These are phyloP conservation scores for Nymphalis polychloros DNA, from an alignment of 2,888 invertebrate genomes.

Conservation along the genomic window DNA sequence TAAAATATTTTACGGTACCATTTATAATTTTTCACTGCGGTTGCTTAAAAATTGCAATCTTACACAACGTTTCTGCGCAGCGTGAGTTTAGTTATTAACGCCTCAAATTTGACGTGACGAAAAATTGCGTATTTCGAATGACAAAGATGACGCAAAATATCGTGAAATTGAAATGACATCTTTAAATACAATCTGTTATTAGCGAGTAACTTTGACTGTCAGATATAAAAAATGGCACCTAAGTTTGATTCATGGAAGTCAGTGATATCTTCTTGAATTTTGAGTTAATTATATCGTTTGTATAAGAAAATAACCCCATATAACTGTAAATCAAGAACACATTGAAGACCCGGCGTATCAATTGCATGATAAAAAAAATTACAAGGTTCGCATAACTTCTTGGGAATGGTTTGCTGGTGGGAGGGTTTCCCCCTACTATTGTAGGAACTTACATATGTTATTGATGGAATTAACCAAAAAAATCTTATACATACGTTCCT, in stretches of 20 bases:
- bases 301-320: too few relatives aligned
- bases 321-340: too few relatives aligned
- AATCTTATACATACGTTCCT: too few relatives aligned
- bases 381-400: too few relatives aligned
- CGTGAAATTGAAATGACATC: slow-evolving; percentile 15
- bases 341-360: not conserved
- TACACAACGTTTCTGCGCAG: slow-evolving; percentile 20
- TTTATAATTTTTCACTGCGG: not conserved
- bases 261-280: not conserved
- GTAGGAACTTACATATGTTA: too few relatives aligned
- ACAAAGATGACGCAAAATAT: slow-evolving; percentile 18
- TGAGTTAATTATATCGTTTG: too few relatives aligned
- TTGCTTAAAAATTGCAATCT: slow-evolving; percentile 18
- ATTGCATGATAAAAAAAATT: not conserved
- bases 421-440: too few relatives aligned
- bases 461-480: too few relatives aligned
- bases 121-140: slow-evolving; percentile 25
- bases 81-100: slow-evolving; percentile 23
- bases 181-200: not conserved
- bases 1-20: too few relatives aligned
- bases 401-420: too few relatives aligned
- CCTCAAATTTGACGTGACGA: slow-evolving; percentile 23
- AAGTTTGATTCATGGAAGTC: not conserved
- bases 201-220: not conserved
- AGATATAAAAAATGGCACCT: too few relatives aligned